A percentile compares a stretch with the other conserved stretches of the same genome.
These are phyloP conservation scores for Taxidea taxus DNA, from an alignment of 2,113 vertebrate species.

Conservation along the genomic window DNA sequence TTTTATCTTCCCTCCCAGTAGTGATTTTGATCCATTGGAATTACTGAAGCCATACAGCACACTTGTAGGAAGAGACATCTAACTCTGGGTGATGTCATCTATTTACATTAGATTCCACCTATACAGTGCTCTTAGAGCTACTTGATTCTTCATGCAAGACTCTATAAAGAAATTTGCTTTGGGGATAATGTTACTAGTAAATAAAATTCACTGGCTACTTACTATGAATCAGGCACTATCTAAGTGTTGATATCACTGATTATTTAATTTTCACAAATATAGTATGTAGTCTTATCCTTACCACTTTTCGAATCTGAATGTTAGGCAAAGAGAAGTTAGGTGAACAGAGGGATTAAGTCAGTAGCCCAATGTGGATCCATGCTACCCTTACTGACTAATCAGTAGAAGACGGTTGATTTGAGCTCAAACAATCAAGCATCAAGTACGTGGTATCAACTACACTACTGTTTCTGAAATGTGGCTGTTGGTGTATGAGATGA, in stretches of 20 bases:
- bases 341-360: background rate
- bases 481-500: accelerated
- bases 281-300: background rate
- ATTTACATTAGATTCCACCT: background rate
- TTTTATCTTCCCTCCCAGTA: background rate
- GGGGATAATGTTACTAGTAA: background rate
- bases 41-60: background rate
- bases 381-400: background rate
- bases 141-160: background rate
- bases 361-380: background rate
- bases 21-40: background rate
- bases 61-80: background rate
- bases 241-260: background rate
- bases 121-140: background rate
- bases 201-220: background rate
- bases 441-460: background rate
- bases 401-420: background rate
- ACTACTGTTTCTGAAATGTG: background rate
- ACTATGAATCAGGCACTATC: background rate
- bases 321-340: background rate
- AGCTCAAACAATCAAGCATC: background rate
- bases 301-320: background rate
- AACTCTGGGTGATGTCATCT: background rate
- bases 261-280: background rate
- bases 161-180: background rate